phyloP scores from a whole-genome alignment of 2,113 vertebrate species.

The Gavia stellata region DNA sequence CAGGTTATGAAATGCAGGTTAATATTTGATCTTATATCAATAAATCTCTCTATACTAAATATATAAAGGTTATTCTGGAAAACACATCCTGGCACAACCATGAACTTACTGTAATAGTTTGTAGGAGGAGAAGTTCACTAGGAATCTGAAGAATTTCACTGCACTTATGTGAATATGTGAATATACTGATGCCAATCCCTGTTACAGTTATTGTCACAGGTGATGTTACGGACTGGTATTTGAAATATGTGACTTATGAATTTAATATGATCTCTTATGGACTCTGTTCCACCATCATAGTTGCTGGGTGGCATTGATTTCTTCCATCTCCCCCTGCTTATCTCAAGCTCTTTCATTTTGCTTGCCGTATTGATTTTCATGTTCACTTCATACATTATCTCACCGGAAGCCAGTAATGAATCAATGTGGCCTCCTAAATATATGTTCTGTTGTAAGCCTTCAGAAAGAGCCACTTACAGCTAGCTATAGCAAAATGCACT shows the following conservation, averaged over 20 bases:
- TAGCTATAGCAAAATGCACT: neutral
- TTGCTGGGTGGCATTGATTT: conserved; percentile 26
- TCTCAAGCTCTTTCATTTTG: conserved; percentile 19
- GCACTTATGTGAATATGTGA: neutral
- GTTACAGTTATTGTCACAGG: neutral
- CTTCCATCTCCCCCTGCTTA: neutral
- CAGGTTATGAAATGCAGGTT: conserved; percentile 2
- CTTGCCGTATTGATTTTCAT: conserved; percentile 28
- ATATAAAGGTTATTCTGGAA: neutral
- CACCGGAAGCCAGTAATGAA: neutral
- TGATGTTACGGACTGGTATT: neutral
- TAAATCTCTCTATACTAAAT: neutral
- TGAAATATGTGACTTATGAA: neutral
- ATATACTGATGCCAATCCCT: neutral
- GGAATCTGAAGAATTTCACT: neutral
- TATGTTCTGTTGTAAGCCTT: neutral
- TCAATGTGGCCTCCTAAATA: conserved; percentile 18
- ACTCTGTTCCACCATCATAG: neutral
- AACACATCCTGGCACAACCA: neutral
- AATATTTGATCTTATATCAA: conserved; percentile 43
- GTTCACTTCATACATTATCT: conserved; percentile 26
- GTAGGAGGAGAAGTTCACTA: neutral
- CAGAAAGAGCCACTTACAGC: neutral
- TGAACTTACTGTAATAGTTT: neutral
- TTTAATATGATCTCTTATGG: neutral